Percentiles rank a stretch among this genome's conserved stretches.
These are phyloP conservation scores for Cosmia trapezina DNA, from an alignment of 2,888 invertebrate species.

Conservation along the genomic window DNA sequence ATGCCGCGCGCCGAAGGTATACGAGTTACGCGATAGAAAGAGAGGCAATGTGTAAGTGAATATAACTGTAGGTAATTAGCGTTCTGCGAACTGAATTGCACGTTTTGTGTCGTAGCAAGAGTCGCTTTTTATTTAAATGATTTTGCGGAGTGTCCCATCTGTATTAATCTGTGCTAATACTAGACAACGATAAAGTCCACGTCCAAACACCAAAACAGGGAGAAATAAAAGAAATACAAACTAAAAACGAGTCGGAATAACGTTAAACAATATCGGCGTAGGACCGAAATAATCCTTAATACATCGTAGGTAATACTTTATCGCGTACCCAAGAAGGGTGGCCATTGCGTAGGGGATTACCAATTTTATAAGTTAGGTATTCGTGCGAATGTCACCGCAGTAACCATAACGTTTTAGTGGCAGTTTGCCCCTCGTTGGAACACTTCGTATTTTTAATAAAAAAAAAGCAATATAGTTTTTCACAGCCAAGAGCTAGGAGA, in stretches of 20 bases:
- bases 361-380: conserved; percentile 89
- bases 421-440: conserved; percentile 86
- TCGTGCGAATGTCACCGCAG: conserved; percentile 87
- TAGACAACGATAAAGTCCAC: conserved; percentile 44
- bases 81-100: too few species aligned
- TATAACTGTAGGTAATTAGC: too few species aligned
- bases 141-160: too few species aligned
- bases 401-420: conserved; percentile 89
- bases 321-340: conserved; percentile 75
- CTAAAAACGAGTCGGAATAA: conserved; percentile 68
- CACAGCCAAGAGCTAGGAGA: conserved; percentile 74
- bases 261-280: conserved; percentile 75
- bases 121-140: too few species aligned
- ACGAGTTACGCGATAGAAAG: too few species aligned
- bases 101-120: too few species aligned
- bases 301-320: conserved; percentile 80
- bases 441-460: conserved; percentile 87
- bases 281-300: conserved; percentile 78
- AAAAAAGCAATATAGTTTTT: conserved; percentile 86
- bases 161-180: conserved; percentile 26
- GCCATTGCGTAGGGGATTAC: conserved; percentile 78
- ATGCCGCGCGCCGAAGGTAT: too few species aligned
- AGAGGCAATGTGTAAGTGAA: too few species aligned
- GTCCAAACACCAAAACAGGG: conserved; percentile 48
- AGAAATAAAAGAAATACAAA: conserved; percentile 67